Evolutionary conservation across 2,797 vertebrate species (phyloP).

Genomic region (Periophthalmus magnuspinnatus): DNA sequence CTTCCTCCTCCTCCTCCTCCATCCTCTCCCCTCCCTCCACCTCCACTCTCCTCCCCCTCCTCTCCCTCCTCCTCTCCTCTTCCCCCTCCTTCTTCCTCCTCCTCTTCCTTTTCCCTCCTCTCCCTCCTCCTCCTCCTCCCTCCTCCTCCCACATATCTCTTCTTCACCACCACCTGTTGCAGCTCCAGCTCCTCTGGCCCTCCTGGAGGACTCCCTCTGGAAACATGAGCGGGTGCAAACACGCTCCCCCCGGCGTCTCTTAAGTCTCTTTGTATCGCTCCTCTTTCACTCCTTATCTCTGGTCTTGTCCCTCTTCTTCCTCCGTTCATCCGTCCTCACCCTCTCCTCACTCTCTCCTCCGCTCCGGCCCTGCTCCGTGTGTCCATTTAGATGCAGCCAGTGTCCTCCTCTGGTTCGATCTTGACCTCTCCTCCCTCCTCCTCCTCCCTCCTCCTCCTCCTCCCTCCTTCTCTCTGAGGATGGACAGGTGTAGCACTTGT

Average conservation of each 20-base stretch:
- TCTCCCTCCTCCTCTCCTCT: conserved; percentile 1
- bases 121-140: conserved; percentile 12
- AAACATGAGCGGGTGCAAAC: conserved; percentile 3
- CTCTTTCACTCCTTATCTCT: conserved; percentile 12
- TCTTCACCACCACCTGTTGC: conserved; percentile 58
- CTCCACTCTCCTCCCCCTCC: conserved; percentile 25
- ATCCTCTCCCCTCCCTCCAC: conserved; percentile 7
- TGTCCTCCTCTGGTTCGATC: conserved; percentile 40
- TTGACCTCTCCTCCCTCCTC: conserved; percentile 31
- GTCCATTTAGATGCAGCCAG: conserved; percentile 40
- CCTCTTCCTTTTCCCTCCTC: background rate
- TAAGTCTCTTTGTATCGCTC: conserved; percentile 22
- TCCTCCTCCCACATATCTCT: conserved; percentile 34
- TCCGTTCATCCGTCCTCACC: conserved; percentile 16
- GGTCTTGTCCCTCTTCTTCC: conserved; percentile 21
- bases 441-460: conserved; percentile 27
- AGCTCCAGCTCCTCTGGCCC: conserved; percentile 18
- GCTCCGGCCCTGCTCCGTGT: conserved; percentile 23
- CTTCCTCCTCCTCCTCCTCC: background rate
- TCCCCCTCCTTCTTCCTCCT: background rate
- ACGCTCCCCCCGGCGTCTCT: conserved; percentile 10
- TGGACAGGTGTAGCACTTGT: conserved; percentile 40
- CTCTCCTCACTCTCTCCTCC: conserved; percentile 3
- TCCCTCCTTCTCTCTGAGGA: conserved; percentile 32
- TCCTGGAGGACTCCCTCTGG: conserved; percentile 10